These are phyloP conservation scores for Thripadectes ignobilis DNA, from an alignment of 2,797 vertebrate genomes.

Conservation along the genomic window DNA sequence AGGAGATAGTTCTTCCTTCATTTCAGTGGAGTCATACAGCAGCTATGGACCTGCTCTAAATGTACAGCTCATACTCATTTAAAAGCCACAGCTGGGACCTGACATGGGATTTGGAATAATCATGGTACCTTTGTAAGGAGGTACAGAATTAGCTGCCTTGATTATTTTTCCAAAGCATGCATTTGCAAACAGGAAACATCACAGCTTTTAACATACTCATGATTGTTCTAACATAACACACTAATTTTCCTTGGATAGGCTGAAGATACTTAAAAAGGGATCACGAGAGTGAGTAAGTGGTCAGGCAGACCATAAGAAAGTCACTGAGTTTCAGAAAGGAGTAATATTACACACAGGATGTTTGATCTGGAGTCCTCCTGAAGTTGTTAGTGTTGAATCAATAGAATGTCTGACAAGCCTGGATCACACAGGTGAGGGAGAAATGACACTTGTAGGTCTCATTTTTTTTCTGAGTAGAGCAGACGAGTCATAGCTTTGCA, in stretches of 20 bases:
- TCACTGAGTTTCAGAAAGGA: background rate
- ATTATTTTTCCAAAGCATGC: rapidly evolving
- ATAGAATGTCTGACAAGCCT: background rate
- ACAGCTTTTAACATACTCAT: background rate
- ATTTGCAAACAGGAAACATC: background rate
- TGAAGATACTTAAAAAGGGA: background rate
- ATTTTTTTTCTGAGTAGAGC: background rate
- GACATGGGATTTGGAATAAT: background rate
- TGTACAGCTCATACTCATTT: background rate
- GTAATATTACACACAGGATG: rapidly evolving
- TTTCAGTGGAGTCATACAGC: background rate
- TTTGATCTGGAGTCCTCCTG: background rate
- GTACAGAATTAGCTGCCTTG: background rate
- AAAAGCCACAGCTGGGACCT: background rate
- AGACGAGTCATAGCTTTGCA: background rate
- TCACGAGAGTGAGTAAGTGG: background rate
- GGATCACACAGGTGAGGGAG: background rate
- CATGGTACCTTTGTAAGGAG: background rate
- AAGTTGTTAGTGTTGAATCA: background rate
- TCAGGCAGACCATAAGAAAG: background rate
- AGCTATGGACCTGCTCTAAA: background rate
- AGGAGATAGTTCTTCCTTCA: background rate
- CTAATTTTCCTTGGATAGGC: background rate
- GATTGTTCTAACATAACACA: background rate
- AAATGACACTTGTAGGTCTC: background rate